Evolutionary conservation across 2,888 invertebrate genomes (phyloP), one percentile per base, ranked within the genome.

Genomic region (Galeruca laticollis): DNA sequence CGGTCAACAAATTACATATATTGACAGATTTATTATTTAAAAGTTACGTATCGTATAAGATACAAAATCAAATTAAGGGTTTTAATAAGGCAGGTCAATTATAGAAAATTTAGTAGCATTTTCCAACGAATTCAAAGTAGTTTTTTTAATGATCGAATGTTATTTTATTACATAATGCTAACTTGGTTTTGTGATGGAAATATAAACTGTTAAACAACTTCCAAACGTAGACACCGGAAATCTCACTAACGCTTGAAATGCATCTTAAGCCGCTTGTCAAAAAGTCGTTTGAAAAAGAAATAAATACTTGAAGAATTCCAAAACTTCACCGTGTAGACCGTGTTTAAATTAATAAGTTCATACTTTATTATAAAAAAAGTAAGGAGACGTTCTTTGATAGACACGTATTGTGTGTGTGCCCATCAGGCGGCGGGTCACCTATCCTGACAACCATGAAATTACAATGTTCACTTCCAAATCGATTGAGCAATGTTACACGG

Each of bases 361-460:
- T 57, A 18, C n/a, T 18, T 33, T 57, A 57, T 57, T 57, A 57
- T 57, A 57, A 35, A 18, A 57, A 57, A 10, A 57, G 18, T 35
- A 18, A 35, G 56, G 11, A 33, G 56, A 57, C 56, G 56, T 15
- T 9, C 35, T 33, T 57, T 57, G 56, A 57, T 57, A 35, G 56
- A 57, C 56, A 35, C 18, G 56, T 35, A 83, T 83, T 84, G 84
- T 84, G 80, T 84, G 80, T 79, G 76, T 77, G 79, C 80, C 82
- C 81, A 82, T 82, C 82, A 81, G 79, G 79, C 80, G 78, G 79
- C 79, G 78, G 83, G 81, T 83, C 82, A 80, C 81, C 79, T 82
- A 80, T 80, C 82, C 81, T 84, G 85, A 84, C 85, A 84, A 84
- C 84, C 85, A 83, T 85, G 83, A 85, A 85, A 85, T 85, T 84